A percentile compares a stretch with the other conserved stretches of the same genome.
Conservation (phyloP, 2,797 vertebrate genomes). For the Hydrocynus forskahlii region DNA sequence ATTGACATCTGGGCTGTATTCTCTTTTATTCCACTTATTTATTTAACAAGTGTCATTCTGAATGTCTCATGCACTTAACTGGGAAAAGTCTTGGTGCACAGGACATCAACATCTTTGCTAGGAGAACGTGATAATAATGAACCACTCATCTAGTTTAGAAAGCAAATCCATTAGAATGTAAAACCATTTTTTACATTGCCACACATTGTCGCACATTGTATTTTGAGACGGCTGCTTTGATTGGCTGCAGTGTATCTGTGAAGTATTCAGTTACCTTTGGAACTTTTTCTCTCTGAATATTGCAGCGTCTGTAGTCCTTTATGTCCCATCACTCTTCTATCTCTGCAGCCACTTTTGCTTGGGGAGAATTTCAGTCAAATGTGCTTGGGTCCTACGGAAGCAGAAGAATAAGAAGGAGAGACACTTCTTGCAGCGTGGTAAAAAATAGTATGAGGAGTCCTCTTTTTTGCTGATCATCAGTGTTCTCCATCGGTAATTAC, state of each 20-base stretch:
- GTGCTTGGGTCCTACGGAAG: constrained; percentile 25
- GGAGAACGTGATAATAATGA: constrained; percentile 43
- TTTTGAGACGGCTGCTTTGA: constrained; percentile 58
- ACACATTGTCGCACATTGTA: constrained; percentile 70
- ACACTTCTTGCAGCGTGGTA: constrained; percentile 13
- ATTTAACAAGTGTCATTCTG: constrained; percentile 9
- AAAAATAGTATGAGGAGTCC: constrained; percentile 27
- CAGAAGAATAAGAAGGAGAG: constrained; percentile 4
- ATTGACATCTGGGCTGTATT: not conserved
- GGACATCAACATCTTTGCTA: constrained; percentile 45
- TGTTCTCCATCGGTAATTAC: constrained; percentile 34
- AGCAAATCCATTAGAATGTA: constrained; percentile 70
- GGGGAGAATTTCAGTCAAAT: constrained; percentile 35
- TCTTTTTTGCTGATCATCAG: constrained; percentile 42
- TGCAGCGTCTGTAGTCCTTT: constrained; percentile 10
- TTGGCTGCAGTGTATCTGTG: constrained; percentile 39
- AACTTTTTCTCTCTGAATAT: constrained; percentile 11
- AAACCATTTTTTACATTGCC: constrained; percentile 74
- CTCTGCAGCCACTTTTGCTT: constrained; percentile 2
- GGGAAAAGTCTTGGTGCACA: constrained; percentile 22
- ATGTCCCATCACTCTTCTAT: not conserved
- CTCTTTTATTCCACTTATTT: constrained; percentile 14
- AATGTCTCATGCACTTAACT: constrained; percentile 23
- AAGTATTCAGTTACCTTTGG: constrained; percentile 50
- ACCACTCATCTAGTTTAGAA: constrained; percentile 50